These are phyloP conservation scores for Akabosia matsudoensis DNA, from an alignment of 1,140 invertebrate genomes.

Conservation along the genomic window DNA sequence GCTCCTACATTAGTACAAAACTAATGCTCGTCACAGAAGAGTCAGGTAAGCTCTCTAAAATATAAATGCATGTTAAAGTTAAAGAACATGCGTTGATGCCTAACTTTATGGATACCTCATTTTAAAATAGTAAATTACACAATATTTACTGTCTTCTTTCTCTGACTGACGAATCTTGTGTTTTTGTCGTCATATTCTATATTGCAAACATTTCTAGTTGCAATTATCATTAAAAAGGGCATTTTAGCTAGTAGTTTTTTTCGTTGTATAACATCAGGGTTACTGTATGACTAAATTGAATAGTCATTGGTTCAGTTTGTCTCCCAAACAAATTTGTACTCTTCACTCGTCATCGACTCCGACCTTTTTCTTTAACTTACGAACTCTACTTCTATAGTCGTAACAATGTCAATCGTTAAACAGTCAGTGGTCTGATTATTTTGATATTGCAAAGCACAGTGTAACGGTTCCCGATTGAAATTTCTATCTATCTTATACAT, in stretches of 20 bases:
- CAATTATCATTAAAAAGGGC: neutral
- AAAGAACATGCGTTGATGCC: too few relatives aligned
- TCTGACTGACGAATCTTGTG: neutral
- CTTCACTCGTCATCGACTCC: neutral
- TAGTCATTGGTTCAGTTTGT: neutral
- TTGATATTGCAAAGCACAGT: neutral
- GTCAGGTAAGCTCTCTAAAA: slow-evolving; percentile 23
- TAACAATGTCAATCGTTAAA: neutral
- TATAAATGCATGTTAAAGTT: neutral
- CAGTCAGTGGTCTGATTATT: neutral
- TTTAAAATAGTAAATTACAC: neutral
- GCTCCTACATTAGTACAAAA: slow-evolving; percentile 1
- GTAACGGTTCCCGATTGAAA: neutral
- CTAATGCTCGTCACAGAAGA: slow-evolving; percentile 19
- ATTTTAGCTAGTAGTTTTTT: neutral
- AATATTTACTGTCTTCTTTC: neutral
- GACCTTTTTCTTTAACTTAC: neutral
- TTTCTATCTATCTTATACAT: too few relatives aligned
- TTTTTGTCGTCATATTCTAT: neutral
- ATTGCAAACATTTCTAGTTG: neutral
- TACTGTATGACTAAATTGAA: neutral
- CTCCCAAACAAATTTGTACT: neutral
- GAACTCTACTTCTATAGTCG: too few relatives aligned
- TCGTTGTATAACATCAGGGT: neutral
- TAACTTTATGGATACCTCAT: too few relatives aligned